These are phyloP conservation scores for Coronaproctus castanopsis DNA, from an alignment of 2,888 invertebrate genomes.

Conservation along the genomic window DNA sequence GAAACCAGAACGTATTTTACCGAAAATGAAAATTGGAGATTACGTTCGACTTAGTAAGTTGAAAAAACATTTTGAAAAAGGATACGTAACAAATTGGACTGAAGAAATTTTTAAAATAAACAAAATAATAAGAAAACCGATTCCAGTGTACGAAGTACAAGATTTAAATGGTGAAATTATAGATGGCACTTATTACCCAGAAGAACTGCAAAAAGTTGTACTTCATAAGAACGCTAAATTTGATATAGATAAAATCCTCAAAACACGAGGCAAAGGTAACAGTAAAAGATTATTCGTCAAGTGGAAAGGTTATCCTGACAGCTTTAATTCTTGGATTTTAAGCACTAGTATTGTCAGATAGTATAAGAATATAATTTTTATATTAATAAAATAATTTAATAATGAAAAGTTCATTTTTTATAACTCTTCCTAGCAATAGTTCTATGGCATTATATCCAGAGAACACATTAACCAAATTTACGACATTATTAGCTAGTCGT, in stretches of 20 bases:
- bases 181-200: too few relatives aligned
- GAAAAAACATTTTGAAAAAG: constrained; percentile 19
- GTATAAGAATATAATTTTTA: too few relatives aligned
- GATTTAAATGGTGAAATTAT: constrained; percentile 19
- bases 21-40: constrained; percentile 2
- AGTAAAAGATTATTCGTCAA: constrained; percentile 17
- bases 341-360: too few relatives aligned
- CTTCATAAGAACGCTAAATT: constrained; percentile 6
- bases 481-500: constrained; percentile 18
- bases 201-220: constrained; percentile 19
- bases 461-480: constrained; percentile 20
- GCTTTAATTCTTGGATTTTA: constrained; percentile 20
- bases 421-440: constrained; percentile 14
- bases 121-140: constrained; percentile 12
- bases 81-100: constrained; percentile 18
- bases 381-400: too few relatives aligned
- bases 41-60: constrained; percentile 14
- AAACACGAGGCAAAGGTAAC: constrained; percentile 12
- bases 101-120: constrained; percentile 21
- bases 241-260: constrained; percentile 19
- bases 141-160: constrained; percentile 19
- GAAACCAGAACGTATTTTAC: too few relatives aligned
- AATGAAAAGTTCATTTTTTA: too few relatives aligned
- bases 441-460: constrained; percentile 19
- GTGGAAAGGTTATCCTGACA: constrained; percentile 20